Base-by-base conservation (phyloP, 92 coral and sea anemone species). In the Galaxea fascicularis region DNA sequence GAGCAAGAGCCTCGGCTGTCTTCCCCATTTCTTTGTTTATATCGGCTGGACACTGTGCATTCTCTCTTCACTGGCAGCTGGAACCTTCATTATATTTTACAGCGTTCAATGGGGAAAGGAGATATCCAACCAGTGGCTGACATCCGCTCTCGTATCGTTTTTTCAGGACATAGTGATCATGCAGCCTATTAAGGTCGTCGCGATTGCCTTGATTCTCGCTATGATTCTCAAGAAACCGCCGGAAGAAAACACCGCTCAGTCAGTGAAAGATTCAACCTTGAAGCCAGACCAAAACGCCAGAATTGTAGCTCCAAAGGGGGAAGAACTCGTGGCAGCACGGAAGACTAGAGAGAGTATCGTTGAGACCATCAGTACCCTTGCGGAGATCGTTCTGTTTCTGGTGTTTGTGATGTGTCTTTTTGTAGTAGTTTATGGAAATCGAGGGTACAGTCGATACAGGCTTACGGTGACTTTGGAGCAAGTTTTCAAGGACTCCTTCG, bases 101-200 rank as follows among this genome's bases (percentile, higher is more conserved):
- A 94, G 98, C 68, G 83, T 94, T 62, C 79, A 93, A 13, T 94
- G 98, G 98, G 98, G 98, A 3, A 86, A 89, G 13, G 98, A 94
- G 74, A 44, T 89, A 29, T 78, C 98, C 22, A 91, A 87, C 41
- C 93, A 94, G 53, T 94, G 98, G 98, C 84, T 94, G 70, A 94
- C 98, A 1, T 94, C 98, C 28, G 93, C 92, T n/a, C 65, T 94
- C 0, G 85, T 94, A 4, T 90, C 98, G 3, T 87, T 89, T 17
- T 56, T 94, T 39, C 95, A 94, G 81, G 98, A 94, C 72, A 86
- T 94, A 44, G 93, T 91, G 18, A 76, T 94, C 25, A 94, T 91
- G 88, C 98, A 94, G 73, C 98, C 98, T 0, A 82, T 94, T 17
- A 94, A 94, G 54, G 98, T 94, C 18, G 60, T 92, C 26, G 70